Evolutionary conservation across 2,113 vertebrate species (phyloP).

Genomic region (Bolborhynchus lineola): DNA sequence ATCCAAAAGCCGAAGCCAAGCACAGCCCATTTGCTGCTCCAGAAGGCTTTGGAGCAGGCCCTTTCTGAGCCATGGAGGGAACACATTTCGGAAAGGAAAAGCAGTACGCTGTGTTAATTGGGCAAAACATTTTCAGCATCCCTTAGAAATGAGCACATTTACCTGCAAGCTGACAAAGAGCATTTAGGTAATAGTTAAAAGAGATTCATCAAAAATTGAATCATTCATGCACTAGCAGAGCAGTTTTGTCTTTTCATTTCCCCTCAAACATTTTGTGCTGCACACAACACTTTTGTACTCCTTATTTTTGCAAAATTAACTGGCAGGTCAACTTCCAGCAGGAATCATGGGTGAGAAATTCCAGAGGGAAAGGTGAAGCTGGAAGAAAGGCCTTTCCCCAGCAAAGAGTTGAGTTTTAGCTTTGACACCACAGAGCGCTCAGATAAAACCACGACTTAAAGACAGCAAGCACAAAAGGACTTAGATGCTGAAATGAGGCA

Average conservation of each 20-base stretch:
- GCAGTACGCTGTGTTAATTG: background rate
- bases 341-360: background rate
- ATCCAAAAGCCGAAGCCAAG: constrained; percentile 12
- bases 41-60: background rate
- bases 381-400: background rate
- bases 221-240: background rate
- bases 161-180: background rate
- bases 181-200: background rate
- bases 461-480: background rate
- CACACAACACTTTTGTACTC: background rate
- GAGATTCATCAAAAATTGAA: background rate
- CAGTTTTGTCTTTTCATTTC: background rate
- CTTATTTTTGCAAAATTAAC: background rate
- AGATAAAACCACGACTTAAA: background rate
- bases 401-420: background rate
- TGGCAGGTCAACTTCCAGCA: background rate
- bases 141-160: background rate
- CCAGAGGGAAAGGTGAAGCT: background rate
- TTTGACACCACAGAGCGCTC: background rate
- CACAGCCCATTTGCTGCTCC: background rate
- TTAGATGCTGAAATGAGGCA: background rate
- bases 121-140: background rate
- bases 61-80: background rate
- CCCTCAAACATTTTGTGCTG: background rate
- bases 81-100: background rate